Evolutionary conservation across 2,113 vertebrate genomes (phyloP), one percentile per base, ranked within the genome.

Genomic region (Felis catus): DNA sequence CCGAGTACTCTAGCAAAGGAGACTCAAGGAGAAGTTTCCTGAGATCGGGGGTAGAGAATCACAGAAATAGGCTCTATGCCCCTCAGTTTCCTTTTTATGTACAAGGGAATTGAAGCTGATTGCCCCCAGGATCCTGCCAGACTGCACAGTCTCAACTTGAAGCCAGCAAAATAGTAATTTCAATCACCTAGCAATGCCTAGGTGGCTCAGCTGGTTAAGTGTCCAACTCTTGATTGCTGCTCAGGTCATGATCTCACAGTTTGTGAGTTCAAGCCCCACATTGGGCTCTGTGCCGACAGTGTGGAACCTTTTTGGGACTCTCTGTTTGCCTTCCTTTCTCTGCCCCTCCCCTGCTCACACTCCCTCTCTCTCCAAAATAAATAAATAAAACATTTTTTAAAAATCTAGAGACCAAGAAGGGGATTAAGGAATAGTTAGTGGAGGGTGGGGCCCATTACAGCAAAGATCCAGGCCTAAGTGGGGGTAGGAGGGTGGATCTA

Each of bases 371-470:
- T 61, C 58, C 19, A 23, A 61, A 61, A 61, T 61, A 61, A 61
- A 61, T 61, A 61, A 61, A 23, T 61, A 7, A 61, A 61, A 61
- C 58, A 61, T 61, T 61, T 45, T 45, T 45, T 1, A 9, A 29
- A 68, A 95, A 89, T 74, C 71, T 33, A 73, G 51, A 95, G 86
- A 68, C 27, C 68, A 79, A 93, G 63, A 33, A 80, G 8, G 7
- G 23, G 66, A 45, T 88, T 61, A 85, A 71, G 36, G 29, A 93
- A 79, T 13, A 73, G n/a, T 7, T 87, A 4, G 23, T 5, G 12
- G 68, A 79, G 39, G 31, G 3, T 3, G 16, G 55, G 70, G 36
- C 36, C 53, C 36, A 8, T 45, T 10, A 27, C 23, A 82, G 63
- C 41, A 74, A 95, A 39, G 48, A 29, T n/a, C 53, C 81, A 83